Evolutionary conservation across 2,888 invertebrate species (phyloP), one percentile per base, ranked within the genome.

Genomic region (Coleophora flavipennella): DNA sequence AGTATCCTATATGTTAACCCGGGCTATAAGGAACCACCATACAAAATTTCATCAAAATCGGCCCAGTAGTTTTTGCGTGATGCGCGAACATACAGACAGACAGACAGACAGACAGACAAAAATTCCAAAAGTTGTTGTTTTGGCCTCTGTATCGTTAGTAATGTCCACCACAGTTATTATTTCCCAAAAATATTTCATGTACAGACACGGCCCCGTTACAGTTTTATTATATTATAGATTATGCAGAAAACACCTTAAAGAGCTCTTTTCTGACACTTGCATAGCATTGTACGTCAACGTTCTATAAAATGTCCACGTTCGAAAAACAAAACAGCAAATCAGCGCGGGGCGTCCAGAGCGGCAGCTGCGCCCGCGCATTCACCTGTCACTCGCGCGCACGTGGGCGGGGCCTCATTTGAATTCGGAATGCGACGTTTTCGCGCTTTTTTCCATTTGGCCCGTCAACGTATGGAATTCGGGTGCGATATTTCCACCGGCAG

Each of bases 401-500:
- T 74, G 79, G 78, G 80, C 77, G 72, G 68, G 61, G 73, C 70
- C 50, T 50, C 53, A 45, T 49, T 51, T 48, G 52, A 53, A 56
- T 56, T 53, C 32, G 69, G 74, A 71, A 75, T 74, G 68, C 64
- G 63, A 55, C 51, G 57, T 71, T 75, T 72, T 65, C 72, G 63
- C 73, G 67, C 71, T 69, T 72, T 73, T 78, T 78, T 74, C 68
- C 67, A 66, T 68, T 72, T 68, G 62, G 54, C 62, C 69, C 67
- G 72, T 77, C 79, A 76, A 68, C 59, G 54, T 55, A 58, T 67
- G 79, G 81, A 81, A 84, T 81, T 81, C 72, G 78, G 81, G 84
- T 84, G 84, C 83, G 79, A 83, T 84, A 84, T 84, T 81, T 84
- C 67, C 78, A 71, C 61, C 51, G 62, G 59, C 55, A 66, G 80